phyloP scores from a whole-genome alignment of 2,888 invertebrate genomes.

The Erpobdella octoculata region DNA sequence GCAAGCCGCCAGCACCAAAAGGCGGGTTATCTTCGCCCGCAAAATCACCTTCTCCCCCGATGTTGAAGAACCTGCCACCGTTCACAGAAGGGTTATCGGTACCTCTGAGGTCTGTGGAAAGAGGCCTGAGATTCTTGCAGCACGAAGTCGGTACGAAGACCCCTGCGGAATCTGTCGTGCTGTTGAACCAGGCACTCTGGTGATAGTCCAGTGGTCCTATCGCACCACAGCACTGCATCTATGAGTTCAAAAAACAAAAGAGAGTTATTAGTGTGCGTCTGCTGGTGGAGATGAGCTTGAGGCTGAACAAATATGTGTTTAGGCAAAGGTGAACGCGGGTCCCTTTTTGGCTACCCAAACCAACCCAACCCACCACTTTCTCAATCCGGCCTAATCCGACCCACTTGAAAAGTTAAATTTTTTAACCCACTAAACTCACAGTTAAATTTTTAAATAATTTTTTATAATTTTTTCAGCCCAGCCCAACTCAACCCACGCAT shows the following conservation, averaged over 20 bases:
- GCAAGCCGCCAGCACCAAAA: not conserved
- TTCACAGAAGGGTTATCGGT: too few relatives aligned
- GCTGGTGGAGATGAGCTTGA: not conserved
- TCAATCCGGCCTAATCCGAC: too few relatives aligned
- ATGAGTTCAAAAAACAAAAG: not conserved
- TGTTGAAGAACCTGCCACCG: too few relatives aligned
- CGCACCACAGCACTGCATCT: slow-evolving; percentile 33
- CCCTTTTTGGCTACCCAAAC: too few relatives aligned
- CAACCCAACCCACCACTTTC: too few relatives aligned
- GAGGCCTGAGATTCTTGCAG: slow-evolving; percentile 25
- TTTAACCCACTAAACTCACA: too few relatives aligned
- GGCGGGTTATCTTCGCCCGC: not conserved
- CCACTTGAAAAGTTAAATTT: too few relatives aligned
- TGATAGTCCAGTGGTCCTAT: slow-evolving; percentile 31
- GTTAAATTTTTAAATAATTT: too few relatives aligned
- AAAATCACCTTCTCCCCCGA: not conserved
- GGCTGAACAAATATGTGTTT: not conserved
- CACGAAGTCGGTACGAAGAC: slow-evolving; percentile 31
- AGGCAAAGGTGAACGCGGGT: too few relatives aligned
- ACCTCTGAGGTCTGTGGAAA: not conserved
- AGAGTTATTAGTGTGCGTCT: not conserved
- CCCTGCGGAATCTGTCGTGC: slow-evolving; percentile 20
- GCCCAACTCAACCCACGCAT: too few relatives aligned
- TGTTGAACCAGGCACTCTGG: slow-evolving; percentile 32
- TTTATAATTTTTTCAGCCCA: too few relatives aligned